These are phyloP conservation scores for Proctacanthus coquilletti DNA, from an alignment of 1,140 invertebrate species.

Conservation along the genomic window DNA sequence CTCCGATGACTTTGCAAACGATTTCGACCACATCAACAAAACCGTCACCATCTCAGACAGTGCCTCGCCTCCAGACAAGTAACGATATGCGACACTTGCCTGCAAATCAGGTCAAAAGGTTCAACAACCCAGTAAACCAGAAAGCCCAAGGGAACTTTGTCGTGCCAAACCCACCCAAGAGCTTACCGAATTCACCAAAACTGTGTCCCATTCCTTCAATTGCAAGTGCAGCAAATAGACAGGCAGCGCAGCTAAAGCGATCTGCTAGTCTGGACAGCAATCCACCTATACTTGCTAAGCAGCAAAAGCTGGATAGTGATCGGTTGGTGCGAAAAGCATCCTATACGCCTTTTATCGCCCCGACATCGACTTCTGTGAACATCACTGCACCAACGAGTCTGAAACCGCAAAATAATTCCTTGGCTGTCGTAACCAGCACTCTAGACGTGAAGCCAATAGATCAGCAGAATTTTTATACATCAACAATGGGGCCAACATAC, in stretches of 20 bases:
- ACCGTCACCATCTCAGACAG: no score
- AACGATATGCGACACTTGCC: no score
- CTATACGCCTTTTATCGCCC: slow-evolving; percentile 1
- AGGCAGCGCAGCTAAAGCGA: slow-evolving; percentile 15
- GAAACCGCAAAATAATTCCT: neutral
- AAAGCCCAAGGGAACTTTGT: no score
- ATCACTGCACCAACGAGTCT: neutral
- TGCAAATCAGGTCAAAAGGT: no score
- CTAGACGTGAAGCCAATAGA: neutral
- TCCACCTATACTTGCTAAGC: slow-evolving; percentile 8
- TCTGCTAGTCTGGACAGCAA: slow-evolving; percentile 16
- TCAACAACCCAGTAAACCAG: neutral
- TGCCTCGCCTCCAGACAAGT: no score
- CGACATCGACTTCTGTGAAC: neutral
- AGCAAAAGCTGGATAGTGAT: slow-evolving; percentile 11
- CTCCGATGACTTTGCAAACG: slow-evolving; percentile 10
- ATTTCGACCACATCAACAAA: neutral
- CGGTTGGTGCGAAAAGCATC: slow-evolving; percentile 8
- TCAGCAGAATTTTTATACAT: neutral
- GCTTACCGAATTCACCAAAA: slow-evolving; percentile 8
- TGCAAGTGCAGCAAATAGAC: slow-evolving; percentile 23
- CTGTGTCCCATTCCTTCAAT: slow-evolving; percentile 18
- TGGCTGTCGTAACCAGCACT: neutral
- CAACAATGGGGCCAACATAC: slow-evolving; percentile 1
- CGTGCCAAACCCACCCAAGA: slow-evolving; percentile 13